Evolutionary conservation across 2,888 invertebrate genomes (phyloP).

Genomic region (Torymus texanus): DNA sequence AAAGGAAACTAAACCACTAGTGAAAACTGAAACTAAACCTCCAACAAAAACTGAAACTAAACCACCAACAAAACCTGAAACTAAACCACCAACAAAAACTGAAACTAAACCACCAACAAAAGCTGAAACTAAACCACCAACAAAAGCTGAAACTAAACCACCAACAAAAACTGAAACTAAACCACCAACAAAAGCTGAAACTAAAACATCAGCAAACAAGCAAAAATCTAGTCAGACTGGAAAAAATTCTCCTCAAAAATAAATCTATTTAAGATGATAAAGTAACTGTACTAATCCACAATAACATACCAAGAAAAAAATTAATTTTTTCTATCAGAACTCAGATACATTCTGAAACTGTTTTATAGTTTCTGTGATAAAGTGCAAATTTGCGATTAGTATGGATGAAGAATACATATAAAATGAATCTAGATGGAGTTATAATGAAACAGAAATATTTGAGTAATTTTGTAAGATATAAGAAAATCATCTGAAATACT

Average conservation of each 20-base stretch:
- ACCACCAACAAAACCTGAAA: too few species aligned
- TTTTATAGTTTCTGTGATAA: slow-evolving; percentile 40
- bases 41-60: too few species aligned
- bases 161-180: slow-evolving; percentile 25
- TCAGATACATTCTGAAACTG: slow-evolving; percentile 22
- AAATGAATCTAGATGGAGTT: not conserved
- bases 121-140: slow-evolving; percentile 58
- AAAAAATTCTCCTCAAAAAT: slow-evolving; percentile 33
- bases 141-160: slow-evolving; percentile 55
- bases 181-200: slow-evolving; percentile 26
- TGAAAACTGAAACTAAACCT: too few species aligned
- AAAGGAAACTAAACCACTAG: too few species aligned
- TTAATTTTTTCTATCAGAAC: slow-evolving; percentile 15
- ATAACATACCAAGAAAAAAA: slow-evolving; percentile 4
- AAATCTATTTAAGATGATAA: slow-evolving; percentile 33
- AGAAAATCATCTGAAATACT: not conserved
- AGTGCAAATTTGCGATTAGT: slow-evolving; percentile 26
- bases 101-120: slow-evolving; percentile 55
- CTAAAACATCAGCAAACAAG: slow-evolving; percentile 33
- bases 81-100: too few species aligned
- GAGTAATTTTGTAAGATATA: not conserved
- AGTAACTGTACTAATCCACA: not conserved
- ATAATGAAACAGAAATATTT: not conserved
- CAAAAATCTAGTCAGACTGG: slow-evolving; percentile 47
- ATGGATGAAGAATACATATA: not conserved